Evolutionary conservation across 1,140 invertebrate genomes (phyloP).

Genomic region (Drosophila takahashii): DNA sequence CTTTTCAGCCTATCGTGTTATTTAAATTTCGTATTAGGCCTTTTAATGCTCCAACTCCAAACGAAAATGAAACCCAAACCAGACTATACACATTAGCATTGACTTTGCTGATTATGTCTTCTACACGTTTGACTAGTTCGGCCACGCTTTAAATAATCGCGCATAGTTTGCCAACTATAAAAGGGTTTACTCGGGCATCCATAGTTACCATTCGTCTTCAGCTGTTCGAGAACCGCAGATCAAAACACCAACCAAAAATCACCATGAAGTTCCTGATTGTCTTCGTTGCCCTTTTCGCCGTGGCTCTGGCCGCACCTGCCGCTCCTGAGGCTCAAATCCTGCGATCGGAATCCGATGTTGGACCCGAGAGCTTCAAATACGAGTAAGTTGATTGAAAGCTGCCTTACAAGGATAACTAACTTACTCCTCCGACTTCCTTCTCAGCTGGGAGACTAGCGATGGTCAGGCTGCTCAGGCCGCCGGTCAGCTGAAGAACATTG

Average conservation of each 20-base stretch:
- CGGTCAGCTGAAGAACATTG: constrained; percentile 44
- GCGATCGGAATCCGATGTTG: constrained; percentile 26
- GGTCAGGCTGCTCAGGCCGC: not conserved
- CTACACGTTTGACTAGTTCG: constrained; percentile 45
- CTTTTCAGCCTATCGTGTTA: constrained; percentile 20
- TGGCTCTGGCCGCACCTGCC: constrained; percentile 45
- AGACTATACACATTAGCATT: constrained; percentile 46
- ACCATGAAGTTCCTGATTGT: constrained; percentile 75
- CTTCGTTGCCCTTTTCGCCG: constrained; percentile 71
- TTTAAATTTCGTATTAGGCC: constrained; percentile 42
- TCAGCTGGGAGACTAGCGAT: constrained; percentile 56
- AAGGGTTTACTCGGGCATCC: constrained; percentile 28
- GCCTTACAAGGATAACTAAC: not conserved
- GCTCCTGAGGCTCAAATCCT: rapidly evolving
- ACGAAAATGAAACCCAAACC: constrained; percentile 40
- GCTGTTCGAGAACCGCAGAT: constrained; percentile 46
- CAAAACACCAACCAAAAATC: constrained; percentile 31
- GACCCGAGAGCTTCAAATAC: constrained; percentile 34
- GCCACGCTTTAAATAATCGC: constrained; percentile 37
- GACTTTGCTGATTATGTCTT: constrained; percentile 43
- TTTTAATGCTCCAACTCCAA: constrained; percentile 24
- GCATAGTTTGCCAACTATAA: constrained; percentile 31
- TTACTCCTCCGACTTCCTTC: not conserved
- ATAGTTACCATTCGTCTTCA: constrained; percentile 37
- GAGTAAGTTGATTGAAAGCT: constrained; percentile 40